Percentiles rank a stretch among this genome's conserved stretches.
Conservation (phyloP, 1,140 invertebrate genomes). For the Magallana angulata region DNA sequence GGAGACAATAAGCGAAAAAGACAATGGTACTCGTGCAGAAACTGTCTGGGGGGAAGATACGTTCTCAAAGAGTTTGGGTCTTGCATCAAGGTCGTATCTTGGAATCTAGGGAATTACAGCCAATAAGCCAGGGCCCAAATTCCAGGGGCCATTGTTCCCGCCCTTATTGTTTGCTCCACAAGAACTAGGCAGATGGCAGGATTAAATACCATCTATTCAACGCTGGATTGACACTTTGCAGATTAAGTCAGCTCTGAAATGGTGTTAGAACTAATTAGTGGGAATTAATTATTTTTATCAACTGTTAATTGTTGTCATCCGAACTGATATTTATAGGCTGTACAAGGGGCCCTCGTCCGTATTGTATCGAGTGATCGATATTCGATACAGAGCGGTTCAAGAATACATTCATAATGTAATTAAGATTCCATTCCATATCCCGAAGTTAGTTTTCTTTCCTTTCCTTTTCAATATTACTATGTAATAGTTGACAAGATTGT, state of each 20-base stretch:
- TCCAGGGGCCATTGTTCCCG: slow-evolving; percentile 8
- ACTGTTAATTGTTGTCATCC: slow-evolving; percentile 1
- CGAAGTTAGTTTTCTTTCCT: too few relatives aligned
- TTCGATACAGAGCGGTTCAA: too few relatives aligned
- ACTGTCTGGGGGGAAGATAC: slow-evolving; percentile 20
- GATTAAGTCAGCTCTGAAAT: slow-evolving; percentile 27
- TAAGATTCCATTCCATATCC: too few relatives aligned
- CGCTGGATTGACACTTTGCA: slow-evolving; percentile 16
- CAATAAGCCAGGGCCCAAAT: slow-evolving; percentile 17
- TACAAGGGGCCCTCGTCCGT: too few relatives aligned
- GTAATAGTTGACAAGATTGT: too few relatives aligned
- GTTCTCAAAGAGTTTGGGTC: background rate
- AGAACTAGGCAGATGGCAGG: slow-evolving; percentile 3
- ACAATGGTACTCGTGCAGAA: slow-evolving; percentile 20
- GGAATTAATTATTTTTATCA: slow-evolving; percentile 37
- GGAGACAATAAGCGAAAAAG: background rate
- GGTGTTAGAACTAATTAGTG: slow-evolving; percentile 34
- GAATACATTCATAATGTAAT: too few relatives aligned
- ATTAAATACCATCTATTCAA: slow-evolving; percentile 15
- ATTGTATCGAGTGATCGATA: too few relatives aligned
- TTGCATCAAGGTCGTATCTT: slow-evolving; percentile 1
- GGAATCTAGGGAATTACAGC: slow-evolving; percentile 9
- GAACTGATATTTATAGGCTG: background rate
- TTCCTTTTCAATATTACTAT: too few relatives aligned
- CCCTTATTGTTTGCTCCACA: background rate